Percentiles rank a stretch among this genome's conserved stretches.
Evolutionary conservation across 2,113 vertebrate species (phyloP).

Genomic region (Callaeas wilsoni): DNA sequence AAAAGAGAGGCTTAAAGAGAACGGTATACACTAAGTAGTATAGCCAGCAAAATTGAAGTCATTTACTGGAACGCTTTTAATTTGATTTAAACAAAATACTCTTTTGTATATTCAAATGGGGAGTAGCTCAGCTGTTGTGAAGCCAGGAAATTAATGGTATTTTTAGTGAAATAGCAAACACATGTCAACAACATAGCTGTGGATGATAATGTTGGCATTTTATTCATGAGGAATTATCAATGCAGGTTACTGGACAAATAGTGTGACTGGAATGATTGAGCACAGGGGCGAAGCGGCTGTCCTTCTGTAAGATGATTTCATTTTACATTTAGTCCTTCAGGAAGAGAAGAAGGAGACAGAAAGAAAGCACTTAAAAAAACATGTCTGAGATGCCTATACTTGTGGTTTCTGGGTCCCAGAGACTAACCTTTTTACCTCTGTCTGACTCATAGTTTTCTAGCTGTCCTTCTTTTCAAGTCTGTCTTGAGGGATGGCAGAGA

Average conservation of each 20-base stretch:
- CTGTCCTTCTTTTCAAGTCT: background rate
- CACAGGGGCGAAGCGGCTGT: constrained; percentile 27
- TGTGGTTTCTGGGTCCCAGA: background rate
- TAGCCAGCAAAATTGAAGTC: constrained; percentile 79
- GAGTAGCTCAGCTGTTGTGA: constrained; percentile 79
- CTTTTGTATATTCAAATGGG: constrained; percentile 79
- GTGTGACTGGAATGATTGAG: constrained; percentile 76
- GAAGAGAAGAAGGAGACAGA: background rate
- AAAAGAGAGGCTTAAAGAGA: constrained; percentile 62
- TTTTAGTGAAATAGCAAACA: constrained; percentile 78
- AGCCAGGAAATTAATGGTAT: constrained; percentile 80
- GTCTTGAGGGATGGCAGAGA: background rate
- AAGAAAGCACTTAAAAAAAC: background rate
- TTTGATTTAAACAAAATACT: constrained; percentile 83
- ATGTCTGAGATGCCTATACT: background rate
- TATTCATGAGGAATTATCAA: constrained; percentile 80
- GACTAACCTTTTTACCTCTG: background rate
- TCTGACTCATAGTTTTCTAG: background rate
- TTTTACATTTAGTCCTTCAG: constrained; percentile 63
- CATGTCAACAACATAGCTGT: constrained; percentile 77
- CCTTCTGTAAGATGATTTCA: constrained; percentile 59
- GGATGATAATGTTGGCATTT: constrained; percentile 74
- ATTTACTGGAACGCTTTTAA: constrained; percentile 82
- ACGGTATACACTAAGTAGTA: constrained; percentile 71
- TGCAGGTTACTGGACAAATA: constrained; percentile 73